phyloP scores from a whole-genome alignment of 2,797 vertebrate genomes.

The Diplodus sargus region DNA sequence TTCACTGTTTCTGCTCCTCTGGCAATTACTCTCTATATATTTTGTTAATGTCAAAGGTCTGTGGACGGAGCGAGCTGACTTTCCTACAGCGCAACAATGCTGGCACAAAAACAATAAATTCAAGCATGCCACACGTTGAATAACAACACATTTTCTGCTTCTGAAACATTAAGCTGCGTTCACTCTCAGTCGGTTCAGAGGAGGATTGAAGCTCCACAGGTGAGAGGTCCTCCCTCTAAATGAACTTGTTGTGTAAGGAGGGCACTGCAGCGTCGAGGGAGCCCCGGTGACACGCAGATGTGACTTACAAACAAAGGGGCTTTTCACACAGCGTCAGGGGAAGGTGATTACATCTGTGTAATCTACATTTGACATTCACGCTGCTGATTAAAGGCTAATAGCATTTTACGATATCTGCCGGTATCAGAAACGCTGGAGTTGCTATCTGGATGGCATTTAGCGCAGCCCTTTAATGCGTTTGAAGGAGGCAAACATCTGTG shows the following conservation, averaged over 20 bases:
- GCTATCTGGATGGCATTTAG: slow-evolving; percentile 81
- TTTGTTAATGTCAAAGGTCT: slow-evolving; percentile 69
- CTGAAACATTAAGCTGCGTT: neutral
- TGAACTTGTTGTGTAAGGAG: slow-evolving; percentile 42
- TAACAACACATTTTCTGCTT: neutral
- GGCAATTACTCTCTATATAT: slow-evolving; percentile 43
- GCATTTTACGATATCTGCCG: slow-evolving; percentile 68
- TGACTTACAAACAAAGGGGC: slow-evolving; percentile 60
- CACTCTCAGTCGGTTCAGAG: neutral
- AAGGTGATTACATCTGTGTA: slow-evolving; percentile 73
- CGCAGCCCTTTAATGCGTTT: slow-evolving; percentile 65
- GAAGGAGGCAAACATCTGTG: slow-evolving; percentile 49
- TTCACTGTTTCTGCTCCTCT: slow-evolving; percentile 52
- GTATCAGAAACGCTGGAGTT: slow-evolving; percentile 61
- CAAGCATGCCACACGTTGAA: no score
- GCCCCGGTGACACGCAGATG: slow-evolving; percentile 54
- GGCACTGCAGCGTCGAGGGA: slow-evolving; percentile 13
- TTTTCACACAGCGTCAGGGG: slow-evolving; percentile 54
- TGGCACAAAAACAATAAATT: slow-evolving; percentile 41
- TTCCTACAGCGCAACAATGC: slow-evolving; percentile 30
- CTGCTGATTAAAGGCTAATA: slow-evolving; percentile 71
- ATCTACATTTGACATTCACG: slow-evolving; percentile 83
- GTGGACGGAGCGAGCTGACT: slow-evolving; percentile 31
- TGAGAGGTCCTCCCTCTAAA: slow-evolving; percentile 41
- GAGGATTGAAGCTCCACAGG: slow-evolving; percentile 5